Evolutionary conservation across 2,797 vertebrate genomes (phyloP).

Genomic region (Malacoctenus gilli): DNA sequence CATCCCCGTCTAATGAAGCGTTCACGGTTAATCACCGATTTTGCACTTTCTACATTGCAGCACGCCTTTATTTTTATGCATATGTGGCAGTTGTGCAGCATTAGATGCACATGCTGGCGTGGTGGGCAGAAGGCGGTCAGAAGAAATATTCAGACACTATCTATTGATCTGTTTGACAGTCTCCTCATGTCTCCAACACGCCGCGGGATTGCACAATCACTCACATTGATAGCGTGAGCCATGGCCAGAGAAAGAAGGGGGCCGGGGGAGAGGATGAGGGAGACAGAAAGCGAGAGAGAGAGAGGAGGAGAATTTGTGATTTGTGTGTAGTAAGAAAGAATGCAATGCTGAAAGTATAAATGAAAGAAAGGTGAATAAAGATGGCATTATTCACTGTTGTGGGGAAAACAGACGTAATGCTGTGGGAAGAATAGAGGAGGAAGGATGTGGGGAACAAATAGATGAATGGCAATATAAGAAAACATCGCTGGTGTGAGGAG

Average conservation of each 20-base stretch:
- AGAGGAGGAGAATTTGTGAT: too few species aligned
- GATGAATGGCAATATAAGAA: constrained; percentile 15
- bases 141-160: constrained; percentile 60
- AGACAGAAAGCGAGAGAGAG: too few species aligned
- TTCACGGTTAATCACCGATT: too few species aligned
- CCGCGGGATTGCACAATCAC: constrained; percentile 73
- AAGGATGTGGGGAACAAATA: constrained; percentile 30
- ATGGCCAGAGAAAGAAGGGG: constrained; percentile 21
- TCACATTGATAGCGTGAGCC: constrained; percentile 71
- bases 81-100: too few species aligned
- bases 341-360: constrained; percentile 33
- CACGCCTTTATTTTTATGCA: too few species aligned
- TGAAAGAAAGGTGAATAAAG: constrained; percentile 53
- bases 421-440: constrained; percentile 27
- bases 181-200: constrained; percentile 74
- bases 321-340: background rate
- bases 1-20: too few species aligned
- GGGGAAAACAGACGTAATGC: constrained; percentile 29
- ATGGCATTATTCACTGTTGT: constrained; percentile 30
- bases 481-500: constrained; percentile 16
- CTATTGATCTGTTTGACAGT: constrained; percentile 79
- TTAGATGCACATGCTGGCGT: too few species aligned
- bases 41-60: too few species aligned
- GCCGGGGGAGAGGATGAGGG: constrained; percentile 10
- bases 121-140: constrained; percentile 14